These are phyloP conservation scores for Pongo pygmaeus DNA, from an alignment of 2,113 vertebrate species.

Conservation along the genomic window DNA sequence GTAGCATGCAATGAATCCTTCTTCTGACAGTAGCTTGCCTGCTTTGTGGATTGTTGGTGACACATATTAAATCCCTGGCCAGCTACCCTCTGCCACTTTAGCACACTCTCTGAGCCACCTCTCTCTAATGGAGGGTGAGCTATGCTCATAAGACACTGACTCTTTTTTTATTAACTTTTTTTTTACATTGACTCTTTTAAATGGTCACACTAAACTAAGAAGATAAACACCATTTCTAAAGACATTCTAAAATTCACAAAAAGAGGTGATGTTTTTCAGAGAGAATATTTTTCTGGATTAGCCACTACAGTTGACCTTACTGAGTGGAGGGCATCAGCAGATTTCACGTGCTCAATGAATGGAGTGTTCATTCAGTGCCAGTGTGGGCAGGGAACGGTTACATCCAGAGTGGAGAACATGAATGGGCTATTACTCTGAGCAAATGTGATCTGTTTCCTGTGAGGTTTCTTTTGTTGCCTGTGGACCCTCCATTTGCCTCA, in stretches of 20 bases:
- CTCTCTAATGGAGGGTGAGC: neutral
- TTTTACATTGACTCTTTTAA: neutral
- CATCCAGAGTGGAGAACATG: neutral
- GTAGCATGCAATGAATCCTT: neutral
- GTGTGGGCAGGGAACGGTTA: neutral
- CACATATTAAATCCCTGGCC: neutral
- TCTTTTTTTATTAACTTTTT: neutral
- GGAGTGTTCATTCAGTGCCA: slow-evolving; percentile 18
- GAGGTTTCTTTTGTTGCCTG: slow-evolving; percentile 51
- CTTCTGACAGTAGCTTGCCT: neutral
- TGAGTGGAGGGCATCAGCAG: neutral
- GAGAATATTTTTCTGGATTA: slow-evolving; percentile 39
- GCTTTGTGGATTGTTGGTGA: neutral
- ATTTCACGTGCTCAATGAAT: slow-evolving; percentile 2
- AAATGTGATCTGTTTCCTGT: slow-evolving; percentile 34
- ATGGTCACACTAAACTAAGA: neutral
- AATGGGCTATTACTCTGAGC: slow-evolving; percentile 29
- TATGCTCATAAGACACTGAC: neutral
- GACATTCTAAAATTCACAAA: slow-evolving; percentile 46
- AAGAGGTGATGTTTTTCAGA: neutral
- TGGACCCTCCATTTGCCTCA: slow-evolving; percentile 52
- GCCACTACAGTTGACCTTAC: neutral
- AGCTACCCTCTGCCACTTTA: neutral
- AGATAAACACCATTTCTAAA: neutral
- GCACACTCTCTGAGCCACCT: neutral